These are phyloP conservation scores for Trinectes maculatus DNA, from an alignment of 2,113 vertebrate species.

Conservation along the genomic window DNA sequence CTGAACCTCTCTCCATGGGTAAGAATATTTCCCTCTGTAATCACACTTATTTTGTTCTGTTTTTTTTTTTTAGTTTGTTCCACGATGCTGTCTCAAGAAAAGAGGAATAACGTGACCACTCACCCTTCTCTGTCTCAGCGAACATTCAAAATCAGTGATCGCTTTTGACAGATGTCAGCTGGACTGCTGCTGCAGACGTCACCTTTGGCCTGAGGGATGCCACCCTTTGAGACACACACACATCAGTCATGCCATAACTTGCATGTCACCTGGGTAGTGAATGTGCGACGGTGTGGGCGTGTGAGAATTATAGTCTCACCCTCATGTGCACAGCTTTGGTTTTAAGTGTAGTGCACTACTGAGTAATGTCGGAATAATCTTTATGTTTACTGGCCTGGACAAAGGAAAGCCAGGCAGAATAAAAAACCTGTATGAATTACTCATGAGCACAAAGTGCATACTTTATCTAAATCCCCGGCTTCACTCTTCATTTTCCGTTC, in stretches of 20 bases:
- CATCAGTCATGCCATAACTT: constrained; percentile 23
- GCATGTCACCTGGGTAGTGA: constrained; percentile 29
- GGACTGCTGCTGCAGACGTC: constrained; percentile 40
- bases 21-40: neutral
- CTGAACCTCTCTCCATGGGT: neutral
- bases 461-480: constrained; percentile 7
- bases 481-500: constrained; percentile 15
- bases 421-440: constrained; percentile 69
- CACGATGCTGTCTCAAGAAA: constrained; percentile 16
- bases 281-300: constrained; percentile 38
- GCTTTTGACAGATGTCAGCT: constrained; percentile 66
- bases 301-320: constrained; percentile 12
- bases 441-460: constrained; percentile 65
- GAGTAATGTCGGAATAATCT: constrained; percentile 65
- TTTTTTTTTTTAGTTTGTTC: constrained; percentile 32
- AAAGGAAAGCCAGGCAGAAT: constrained; percentile 52
- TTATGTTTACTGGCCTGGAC: constrained; percentile 61
- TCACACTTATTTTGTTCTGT: constrained; percentile 32
- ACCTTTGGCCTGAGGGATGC: constrained; percentile 64
- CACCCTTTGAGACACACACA: constrained; percentile 31
- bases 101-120: constrained; percentile 15
- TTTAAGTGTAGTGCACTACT: constrained; percentile 26
- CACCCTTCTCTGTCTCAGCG: constrained; percentile 40
- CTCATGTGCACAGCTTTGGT: neutral
- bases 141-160: constrained; percentile 53